Evolutionary conservation across 2,113 vertebrate species (phyloP).

Genomic region (Proteles cristata): DNA sequence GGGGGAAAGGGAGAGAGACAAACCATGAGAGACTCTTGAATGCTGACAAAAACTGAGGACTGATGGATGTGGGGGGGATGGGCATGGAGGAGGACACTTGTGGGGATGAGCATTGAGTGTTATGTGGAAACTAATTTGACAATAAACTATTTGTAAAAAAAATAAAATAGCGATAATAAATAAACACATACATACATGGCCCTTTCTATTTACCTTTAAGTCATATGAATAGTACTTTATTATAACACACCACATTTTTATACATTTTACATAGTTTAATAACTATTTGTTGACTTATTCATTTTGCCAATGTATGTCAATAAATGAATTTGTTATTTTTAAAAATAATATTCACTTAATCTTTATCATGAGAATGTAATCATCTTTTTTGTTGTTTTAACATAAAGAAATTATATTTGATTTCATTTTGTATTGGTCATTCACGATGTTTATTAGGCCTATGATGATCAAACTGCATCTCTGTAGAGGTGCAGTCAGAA

Average conservation of each 20-base stretch:
- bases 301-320: constrained; percentile 45
- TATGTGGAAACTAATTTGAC: too few relatives aligned
- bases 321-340: background rate
- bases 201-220: constrained; percentile 4
- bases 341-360: constrained; percentile 39
- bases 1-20: too few relatives aligned
- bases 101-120: too few relatives aligned
- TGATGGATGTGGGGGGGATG: too few relatives aligned
- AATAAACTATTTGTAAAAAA: too few relatives aligned
- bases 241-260: background rate
- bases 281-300: constrained; percentile 16
- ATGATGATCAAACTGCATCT: background rate
- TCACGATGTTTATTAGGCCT: background rate
- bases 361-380: background rate
- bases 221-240: background rate
- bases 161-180: background rate
- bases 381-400: constrained; percentile 10
- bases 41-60: too few relatives aligned
- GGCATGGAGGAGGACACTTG: too few relatives aligned
- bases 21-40: too few relatives aligned
- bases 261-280: background rate
- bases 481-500: background rate
- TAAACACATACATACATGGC: background rate
- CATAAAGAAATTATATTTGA: constrained; percentile 2
- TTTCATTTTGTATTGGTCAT: background rate